Base-by-base conservation (phyloP, 2,797 vertebrate genomes). In the Myoxocephalus aenaeus region DNA sequence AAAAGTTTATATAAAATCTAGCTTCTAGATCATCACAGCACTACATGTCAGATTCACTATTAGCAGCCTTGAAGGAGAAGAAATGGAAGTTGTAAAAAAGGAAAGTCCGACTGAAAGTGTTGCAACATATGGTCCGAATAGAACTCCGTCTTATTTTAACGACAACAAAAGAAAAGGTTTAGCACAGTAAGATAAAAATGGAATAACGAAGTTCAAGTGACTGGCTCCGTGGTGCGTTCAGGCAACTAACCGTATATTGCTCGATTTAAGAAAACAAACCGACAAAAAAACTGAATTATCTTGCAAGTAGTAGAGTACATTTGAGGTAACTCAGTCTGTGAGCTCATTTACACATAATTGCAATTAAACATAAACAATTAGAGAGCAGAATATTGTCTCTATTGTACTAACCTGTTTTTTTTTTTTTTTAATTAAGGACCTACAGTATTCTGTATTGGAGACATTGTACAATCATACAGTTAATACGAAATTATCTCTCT, bases 321-420 rank as follows among this genome's bases (percentile, higher is more conserved):
- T 42, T 56, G 22, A 53, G 34, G 17, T 29, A 32, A 36, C 50
- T 56, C 1, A 18, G 58, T 57, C n/a, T 36, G 58, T 51, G 38
- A 64, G 15, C 20, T 36, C 20, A 61, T 14, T 13, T 29, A 48
- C 22, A 70, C 27, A 61, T 66, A 12, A 29, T 11, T 57, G 22
- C 62, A 77, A 74, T 61, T 67, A 51, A 78, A 78, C 15, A 44
- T 3, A 53, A 71, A 65, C 61, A 68, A 65, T 68, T n/a, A 42
- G 59, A 74, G 22, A 48, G 20, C 25, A n/a, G 5, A 75, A 65
- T 63, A 34, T 34, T 44, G 42, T 48, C 20, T 67, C 36, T 18
- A 54, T 18, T 69, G 63, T 44, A 56, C 29, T 13, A 42, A 20
- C 40, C 51, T 51, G 32, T 18, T 65, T 29, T 59, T n/a, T n/a